Evolutionary conservation across 2,888 invertebrate genomes (phyloP), one percentile per base, ranked within the genome.

Genomic region (Hypselothyrea guttata): DNA sequence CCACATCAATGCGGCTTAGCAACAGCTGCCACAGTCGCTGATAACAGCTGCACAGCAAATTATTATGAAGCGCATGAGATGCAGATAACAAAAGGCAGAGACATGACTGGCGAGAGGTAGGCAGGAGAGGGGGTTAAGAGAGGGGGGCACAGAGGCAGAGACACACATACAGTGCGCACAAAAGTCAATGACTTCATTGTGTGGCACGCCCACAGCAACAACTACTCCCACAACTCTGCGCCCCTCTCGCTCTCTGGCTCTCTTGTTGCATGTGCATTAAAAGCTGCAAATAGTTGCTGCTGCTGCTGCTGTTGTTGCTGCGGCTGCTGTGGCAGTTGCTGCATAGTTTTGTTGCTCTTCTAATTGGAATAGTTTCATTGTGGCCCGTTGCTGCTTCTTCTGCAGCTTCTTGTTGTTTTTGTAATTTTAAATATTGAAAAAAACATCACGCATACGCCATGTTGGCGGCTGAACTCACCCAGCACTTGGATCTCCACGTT

Each of bases 401-500:
- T 15, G 28, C 16, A 15, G 42, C 16, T 4, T 42, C 22, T 22
- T 22, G 22, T 22, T 22, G 22, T 22, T 22, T 72, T 82, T 78
- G 58, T 64, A 72, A 77, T 79, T 76, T 22, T 83, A 65, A 76
- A 77, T 77, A 77, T 77, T 63, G 76, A 60, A 37, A 68, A 64
- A 68, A 27, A 49, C 51, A 63, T 73, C 68, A 64, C 62, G 69
- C 47, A 73, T 69, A 64, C 74, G 61, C 58, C 46, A n/a, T 11
- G 15, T 35, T 40, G 31, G 33, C 33, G 22, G 22, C 22, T 5
- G 33, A 2, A 86, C 90, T 91, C 86, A 94, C 94, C 94, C 82
- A 94, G 90, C 86, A 94, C 93, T 90, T 94, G 94, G 31, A 94
- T 94, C 89, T 94, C 94, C 8, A 94, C 94, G 71, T 94, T 94